Evolutionary conservation across 1,140 invertebrate genomes (phyloP).

Genomic region (Homalodisca vitripennis): DNA sequence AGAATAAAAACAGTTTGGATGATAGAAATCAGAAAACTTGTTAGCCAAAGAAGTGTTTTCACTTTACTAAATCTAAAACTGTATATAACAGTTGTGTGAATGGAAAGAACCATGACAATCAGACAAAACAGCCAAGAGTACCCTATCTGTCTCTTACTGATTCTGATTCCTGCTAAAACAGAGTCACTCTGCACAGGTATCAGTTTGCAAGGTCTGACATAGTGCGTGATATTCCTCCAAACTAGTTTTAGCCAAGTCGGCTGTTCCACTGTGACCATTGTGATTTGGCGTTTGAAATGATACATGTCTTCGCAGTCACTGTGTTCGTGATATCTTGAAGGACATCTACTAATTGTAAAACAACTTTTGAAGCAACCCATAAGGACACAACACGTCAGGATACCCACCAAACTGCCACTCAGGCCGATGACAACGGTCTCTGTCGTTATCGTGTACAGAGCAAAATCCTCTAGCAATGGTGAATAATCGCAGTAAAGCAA

Average conservation of each 20-base stretch:
- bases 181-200: neutral
- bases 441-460: neutral
- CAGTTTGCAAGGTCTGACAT: neutral
- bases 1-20: neutral
- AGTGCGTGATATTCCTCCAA: neutral
- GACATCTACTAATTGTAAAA: neutral
- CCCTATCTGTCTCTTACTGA: neutral
- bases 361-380: neutral
- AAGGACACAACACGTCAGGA: neutral
- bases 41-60: neutral
- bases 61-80: neutral
- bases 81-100: neutral
- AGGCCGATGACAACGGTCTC: neutral
- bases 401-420: neutral
- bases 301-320: neutral
- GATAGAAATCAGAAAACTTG: neutral
- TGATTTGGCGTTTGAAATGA: neutral
- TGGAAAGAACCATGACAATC: neutral
- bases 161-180: neutral
- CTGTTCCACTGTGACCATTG: neutral
- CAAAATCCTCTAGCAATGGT: neutral
- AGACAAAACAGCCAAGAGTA: neutral
- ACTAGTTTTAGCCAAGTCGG: neutral
- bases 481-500: neutral
- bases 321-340: neutral